Evolutionary conservation across 2,113 vertebrate genomes (phyloP), one percentile per base, ranked within the genome.

Genomic region (Rhabdornis inornatus): DNA sequence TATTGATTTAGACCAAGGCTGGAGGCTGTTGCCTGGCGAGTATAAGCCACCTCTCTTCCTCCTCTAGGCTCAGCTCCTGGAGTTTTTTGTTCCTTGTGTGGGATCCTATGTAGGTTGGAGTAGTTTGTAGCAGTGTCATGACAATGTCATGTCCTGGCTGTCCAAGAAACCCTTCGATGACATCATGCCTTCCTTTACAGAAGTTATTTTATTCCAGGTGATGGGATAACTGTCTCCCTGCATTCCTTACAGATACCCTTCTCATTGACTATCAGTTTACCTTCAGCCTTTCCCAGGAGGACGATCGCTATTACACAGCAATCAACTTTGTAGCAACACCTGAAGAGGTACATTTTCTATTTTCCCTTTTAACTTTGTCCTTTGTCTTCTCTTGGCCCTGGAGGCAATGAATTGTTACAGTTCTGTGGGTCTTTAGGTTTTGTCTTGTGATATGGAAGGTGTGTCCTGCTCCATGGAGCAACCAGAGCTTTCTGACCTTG

Each of bases 221-320:
- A 1, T 4, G 55, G 52, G 12, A 8, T 94, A 60, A 92, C 39
- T 20, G 44, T 81, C 10, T 77, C 17, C 12, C 0, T 89, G 55
- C 81, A 1, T 94, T 94, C 60, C 89, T 86, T 79, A 8, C 96
- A 99, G 99, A 99, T 96, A 99, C 99, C 24, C 98, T 99, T 40
- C 98, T 99, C 87, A 99, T 99, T 72, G 99, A 99, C 98, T 99
- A 99, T 97, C 99, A 99, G 98, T 99, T 99, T 98, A 99, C 99
- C 97, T 99, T 99, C 98, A 99, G 99, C 96, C 98, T 99, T 70
- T 99, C 99, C 49, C 99, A 99, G 97, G 99, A 99, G 97, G 99
- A 99, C 33, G 99, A 99, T 95, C 99, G 99, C 55, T 99, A 99
- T 96, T 99, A 99, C 95, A 99, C 99, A 42, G 99, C 99, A 83